Conservation (phyloP, 2,113 vertebrate species). For the Ageneiosus marmoratus region DNA sequence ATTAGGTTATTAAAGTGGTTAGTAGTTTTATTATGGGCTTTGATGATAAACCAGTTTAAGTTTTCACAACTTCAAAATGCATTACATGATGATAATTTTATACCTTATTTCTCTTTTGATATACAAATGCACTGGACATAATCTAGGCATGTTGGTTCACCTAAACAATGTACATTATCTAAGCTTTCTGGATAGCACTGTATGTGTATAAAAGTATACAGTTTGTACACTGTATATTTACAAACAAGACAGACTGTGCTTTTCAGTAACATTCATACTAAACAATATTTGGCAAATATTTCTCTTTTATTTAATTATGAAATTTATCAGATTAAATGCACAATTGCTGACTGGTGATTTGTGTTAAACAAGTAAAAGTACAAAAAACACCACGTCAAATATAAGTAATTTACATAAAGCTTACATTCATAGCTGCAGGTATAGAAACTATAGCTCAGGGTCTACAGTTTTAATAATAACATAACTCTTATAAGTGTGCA, state of each 20-base stretch:
- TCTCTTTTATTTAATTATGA: neutral
- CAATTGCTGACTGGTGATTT: neutral
- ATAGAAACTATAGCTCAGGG: neutral
- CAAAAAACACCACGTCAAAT: neutral
- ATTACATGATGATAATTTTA: no score
- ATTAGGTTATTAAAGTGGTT: no score
- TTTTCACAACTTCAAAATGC: neutral
- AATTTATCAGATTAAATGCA: no score
- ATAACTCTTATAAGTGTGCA: neutral
- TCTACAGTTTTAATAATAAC: neutral
- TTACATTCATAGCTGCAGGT: conserved; percentile 4
- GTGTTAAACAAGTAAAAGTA: neutral
- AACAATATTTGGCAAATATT: neutral
- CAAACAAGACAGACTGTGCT: neutral
- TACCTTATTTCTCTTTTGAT: no score
- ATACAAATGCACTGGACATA: neutral
- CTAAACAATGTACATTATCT: neutral
- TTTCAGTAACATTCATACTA: neutral
- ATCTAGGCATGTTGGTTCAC: neutral
- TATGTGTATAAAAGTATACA: neutral
- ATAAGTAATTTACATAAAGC: neutral
- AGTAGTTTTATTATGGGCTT: neutral
- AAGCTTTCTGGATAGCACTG: neutral
- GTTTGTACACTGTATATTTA: neutral
- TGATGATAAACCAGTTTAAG: neutral